A percentile compares a stretch with the other conserved stretches of the same genome.
These are phyloP conservation scores for Melipona quadrifasciata DNA, from an alignment of 1,140 invertebrate genomes.

Conservation along the genomic window DNA sequence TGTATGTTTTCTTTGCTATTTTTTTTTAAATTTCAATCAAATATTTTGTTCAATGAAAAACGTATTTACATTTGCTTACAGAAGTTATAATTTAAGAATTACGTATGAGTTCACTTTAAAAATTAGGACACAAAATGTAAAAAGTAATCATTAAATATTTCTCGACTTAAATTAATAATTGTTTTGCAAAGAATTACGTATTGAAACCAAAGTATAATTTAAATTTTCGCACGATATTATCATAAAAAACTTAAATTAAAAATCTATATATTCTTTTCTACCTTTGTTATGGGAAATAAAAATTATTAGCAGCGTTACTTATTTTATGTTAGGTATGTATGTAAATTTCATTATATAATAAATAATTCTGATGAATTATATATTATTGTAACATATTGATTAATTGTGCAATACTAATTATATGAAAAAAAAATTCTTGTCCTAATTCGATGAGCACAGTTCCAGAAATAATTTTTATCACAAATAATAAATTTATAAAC, in stretches of 20 bases:
- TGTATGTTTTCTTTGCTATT: neutral
- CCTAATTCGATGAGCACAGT: neutral
- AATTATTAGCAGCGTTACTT: neutral
- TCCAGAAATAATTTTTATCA: neutral
- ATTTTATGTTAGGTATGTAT: neutral
- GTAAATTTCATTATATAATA: neutral
- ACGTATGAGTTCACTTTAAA: neutral
- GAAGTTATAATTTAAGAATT: too few species aligned
- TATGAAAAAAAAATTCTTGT: neutral
- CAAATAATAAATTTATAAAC: neutral
- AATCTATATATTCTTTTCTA: neutral
- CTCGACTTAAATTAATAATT: neutral
- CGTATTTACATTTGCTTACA: neutral
- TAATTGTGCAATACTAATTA: neutral
- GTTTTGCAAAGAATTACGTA: neutral
- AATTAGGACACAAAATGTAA: neutral
- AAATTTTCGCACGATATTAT: neutral
- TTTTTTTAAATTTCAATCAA: neutral
- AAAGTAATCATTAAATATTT: neutral
- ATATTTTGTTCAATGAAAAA: neutral
- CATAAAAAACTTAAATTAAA: neutral
- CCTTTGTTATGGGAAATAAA: neutral
- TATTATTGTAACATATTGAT: neutral
- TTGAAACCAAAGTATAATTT: neutral
- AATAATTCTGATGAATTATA: neutral